Evolutionary conservation across 2,888 invertebrate genomes (phyloP), one percentile per base, ranked within the genome.

Genomic region (Athripsodes cinereus): DNA sequence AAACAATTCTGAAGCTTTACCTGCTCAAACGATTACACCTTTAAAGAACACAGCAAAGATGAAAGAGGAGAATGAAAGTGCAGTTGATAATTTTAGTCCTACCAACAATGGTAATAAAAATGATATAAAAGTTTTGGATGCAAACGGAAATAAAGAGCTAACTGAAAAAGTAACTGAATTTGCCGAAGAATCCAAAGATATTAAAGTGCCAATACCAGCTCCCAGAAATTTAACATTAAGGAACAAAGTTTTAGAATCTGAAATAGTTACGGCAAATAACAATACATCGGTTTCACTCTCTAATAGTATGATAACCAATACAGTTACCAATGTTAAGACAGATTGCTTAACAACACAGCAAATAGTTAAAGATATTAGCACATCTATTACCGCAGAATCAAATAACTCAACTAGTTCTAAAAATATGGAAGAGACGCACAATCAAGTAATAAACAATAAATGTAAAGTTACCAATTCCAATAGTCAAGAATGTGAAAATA

Each of bases 141-240:
- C 10, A 6, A 26, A 26, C 5, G 26, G 10, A 26, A 26, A 6
- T 3, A 26, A 26, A 26, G 5, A 3, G 10, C 5, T 10, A 10
- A 26, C 26, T 26, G 26, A 26, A 10, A 13, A 40, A n/a, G 13
- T 5, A 13, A n/a, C 13, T 5, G 5, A 3, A 8, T 3, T 5
- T 3, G 40, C 13, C 5, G 2, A 40, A 16, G 2, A 40, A 3
- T 8, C 40, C n/a, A 16, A 40, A n/a, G 40, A 40, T 13, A 40
- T 26, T 34, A 34, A 52, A 34, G 35, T 31, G 10, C 31, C 52
- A 31, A 48, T 48, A 19, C 48, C 48, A 20, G 48, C 48, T 19
- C 48, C 48, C 8, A 48, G 34, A 52, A 31, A 2, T 19, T 48
- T 48, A 3, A 21, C 11, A 19, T 16, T 11, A 5, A 6, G 11